Evolutionary conservation across 2,888 invertebrate species (phyloP), one percentile per base, ranked within the genome.

Genomic region (Meteorus colon): DNA sequence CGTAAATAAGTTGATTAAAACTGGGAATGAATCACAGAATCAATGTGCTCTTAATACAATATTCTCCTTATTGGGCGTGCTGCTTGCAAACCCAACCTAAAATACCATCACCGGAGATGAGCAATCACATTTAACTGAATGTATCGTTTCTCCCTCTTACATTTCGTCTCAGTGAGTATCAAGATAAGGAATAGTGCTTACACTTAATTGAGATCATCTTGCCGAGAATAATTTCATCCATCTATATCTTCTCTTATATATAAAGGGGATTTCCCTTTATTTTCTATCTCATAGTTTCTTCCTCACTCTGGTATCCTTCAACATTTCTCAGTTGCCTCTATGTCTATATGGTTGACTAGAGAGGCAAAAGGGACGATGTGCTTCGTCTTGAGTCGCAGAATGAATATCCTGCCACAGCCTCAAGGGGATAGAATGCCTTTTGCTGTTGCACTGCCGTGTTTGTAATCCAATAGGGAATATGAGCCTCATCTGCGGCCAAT

Each of bases 171-270:
- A 37, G 41, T 29, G 48, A 19, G 6, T 55, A 55, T 63, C 34
- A 63, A 34, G 63, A 63, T 63, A 63, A 63, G 69, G 68, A 67
- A 60, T 71, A 74, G 67, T 70, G 80, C 65, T 74, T 59, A 59
- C 41, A 45, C 83, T 81, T 83, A 83, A 84, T 84, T 82, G 83
- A 82, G 83, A 84, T 84, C 80, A 82, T 81, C 80, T 84, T 83
- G 78, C 80, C 77, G 79, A 78, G 79, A 83, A 83, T 84, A 84
- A 82, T 84, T 84, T 77, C 80, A 83, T 81, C 81, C 77, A 80
- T 79, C 77, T 78, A 77, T 76, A 72, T 74, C 75, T 59, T 62
- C 51, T 68, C 66, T 73, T 62, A 74, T 19, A 55, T 48, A 48
- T 55, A 55, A n/a, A 55, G n/a, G 55, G 75, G 66, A 74, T 62